These are phyloP conservation scores for Gila orcuttii DNA, from an alignment of 2,113 vertebrate species.

Conservation along the genomic window DNA sequence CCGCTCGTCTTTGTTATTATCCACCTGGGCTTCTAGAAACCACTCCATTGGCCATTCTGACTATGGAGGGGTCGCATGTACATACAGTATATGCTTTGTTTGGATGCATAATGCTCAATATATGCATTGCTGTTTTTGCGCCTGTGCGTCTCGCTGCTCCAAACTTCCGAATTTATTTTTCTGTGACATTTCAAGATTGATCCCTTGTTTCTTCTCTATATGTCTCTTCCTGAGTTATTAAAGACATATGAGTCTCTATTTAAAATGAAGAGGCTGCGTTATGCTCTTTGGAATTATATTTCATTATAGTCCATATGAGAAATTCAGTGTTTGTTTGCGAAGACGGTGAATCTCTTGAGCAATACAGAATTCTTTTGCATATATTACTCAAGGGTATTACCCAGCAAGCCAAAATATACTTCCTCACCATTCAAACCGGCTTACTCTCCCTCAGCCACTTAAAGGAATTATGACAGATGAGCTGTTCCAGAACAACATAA, in stretches of 20 bases:
- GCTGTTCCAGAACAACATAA: slow-evolving; percentile 54
- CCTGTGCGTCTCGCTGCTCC: neutral
- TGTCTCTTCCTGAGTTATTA: slow-evolving; percentile 61
- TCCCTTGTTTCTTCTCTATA: slow-evolving; percentile 62
- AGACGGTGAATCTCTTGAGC: slow-evolving; percentile 59
- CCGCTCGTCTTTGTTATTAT: neutral
- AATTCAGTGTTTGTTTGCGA: slow-evolving; percentile 67
- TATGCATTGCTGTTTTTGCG: slow-evolving; percentile 22
- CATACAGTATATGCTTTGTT: slow-evolving; percentile 5
- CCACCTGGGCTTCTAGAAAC: neutral
- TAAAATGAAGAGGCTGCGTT: slow-evolving; percentile 57
- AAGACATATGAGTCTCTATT: slow-evolving; percentile 64
- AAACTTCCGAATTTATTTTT: slow-evolving; percentile 66
- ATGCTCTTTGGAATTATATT: slow-evolving; percentile 73
- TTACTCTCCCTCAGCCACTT: slow-evolving; percentile 54
- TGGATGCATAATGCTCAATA: slow-evolving; percentile 20
- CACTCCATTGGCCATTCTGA: neutral
- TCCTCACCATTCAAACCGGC: slow-evolving; percentile 50
- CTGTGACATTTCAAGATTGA: slow-evolving; percentile 74
- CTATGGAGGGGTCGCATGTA: slow-evolving; percentile 1
- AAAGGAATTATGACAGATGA: slow-evolving; percentile 58
- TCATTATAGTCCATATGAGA: slow-evolving; percentile 59
- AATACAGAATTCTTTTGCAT: slow-evolving; percentile 72
- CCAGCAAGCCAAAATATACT: slow-evolving; percentile 58
- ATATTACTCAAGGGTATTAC: slow-evolving; percentile 69